Conservation (phyloP, 2,888 invertebrate genomes). For the Eudemis profundana region DNA sequence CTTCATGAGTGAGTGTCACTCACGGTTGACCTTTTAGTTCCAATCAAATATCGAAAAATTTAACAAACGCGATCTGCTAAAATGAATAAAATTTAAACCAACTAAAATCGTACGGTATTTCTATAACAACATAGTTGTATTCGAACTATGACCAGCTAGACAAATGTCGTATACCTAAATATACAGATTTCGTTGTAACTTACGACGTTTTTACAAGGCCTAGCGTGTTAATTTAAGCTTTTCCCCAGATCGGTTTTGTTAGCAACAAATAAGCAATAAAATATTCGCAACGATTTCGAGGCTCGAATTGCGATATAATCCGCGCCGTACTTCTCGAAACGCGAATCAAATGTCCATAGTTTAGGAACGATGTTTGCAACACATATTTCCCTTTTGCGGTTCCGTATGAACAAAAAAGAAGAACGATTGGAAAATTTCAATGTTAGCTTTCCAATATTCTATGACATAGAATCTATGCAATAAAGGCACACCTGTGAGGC, state of each 20-base stretch:
- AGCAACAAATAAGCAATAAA: constrained; percentile 20
- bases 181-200: background rate
- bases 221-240: background rate
- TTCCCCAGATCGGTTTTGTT: constrained; percentile 12
- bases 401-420: background rate
- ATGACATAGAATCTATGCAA: background rate
- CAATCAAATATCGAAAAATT: too few species aligned
- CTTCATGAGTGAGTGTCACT: too few species aligned
- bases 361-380: background rate
- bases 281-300: constrained; percentile 9
- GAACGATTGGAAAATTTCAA: background rate
- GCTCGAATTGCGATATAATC: background rate
- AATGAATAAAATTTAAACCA: background rate
- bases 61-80: too few species aligned
- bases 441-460: background rate
- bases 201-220: background rate
- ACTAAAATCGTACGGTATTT: background rate
- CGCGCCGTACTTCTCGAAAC: background rate
- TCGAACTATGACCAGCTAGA: background rate
- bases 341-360: background rate
- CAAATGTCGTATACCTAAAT: background rate
- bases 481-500: too few species aligned
- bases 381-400: background rate
- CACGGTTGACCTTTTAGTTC: too few species aligned
- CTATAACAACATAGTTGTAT: background rate